A percentile compares a stretch with the other conserved stretches of the same genome.
These are phyloP conservation scores for Xylota sylvarum DNA, from an alignment of 2,888 invertebrate species.

Conservation along the genomic window DNA sequence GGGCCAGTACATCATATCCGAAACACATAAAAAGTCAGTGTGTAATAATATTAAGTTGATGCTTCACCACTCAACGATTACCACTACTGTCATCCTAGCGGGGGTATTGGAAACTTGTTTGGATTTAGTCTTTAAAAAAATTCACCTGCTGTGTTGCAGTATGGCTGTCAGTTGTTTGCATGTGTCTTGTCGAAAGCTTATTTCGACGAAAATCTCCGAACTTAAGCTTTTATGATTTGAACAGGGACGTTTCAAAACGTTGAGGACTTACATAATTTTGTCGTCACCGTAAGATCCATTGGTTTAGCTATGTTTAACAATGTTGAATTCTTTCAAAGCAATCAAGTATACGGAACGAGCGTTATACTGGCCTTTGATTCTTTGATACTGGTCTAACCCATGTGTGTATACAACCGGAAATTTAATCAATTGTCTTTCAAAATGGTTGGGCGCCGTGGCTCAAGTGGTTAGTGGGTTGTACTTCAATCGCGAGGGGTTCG, in stretches of 20 bases:
- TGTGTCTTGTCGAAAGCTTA: constrained; percentile 57
- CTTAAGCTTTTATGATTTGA: constrained; percentile 11
- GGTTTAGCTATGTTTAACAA: too few species aligned
- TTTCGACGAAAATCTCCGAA: background rate
- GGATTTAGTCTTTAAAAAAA: constrained; percentile 52
- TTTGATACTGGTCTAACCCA: too few species aligned
- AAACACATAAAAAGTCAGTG: constrained; percentile 1
- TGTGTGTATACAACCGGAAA: too few species aligned
- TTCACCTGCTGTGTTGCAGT: constrained; percentile 66
- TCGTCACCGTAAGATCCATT: too few species aligned
- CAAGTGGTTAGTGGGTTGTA: too few species aligned
- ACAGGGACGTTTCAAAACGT: constrained; percentile 27
- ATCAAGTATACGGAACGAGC: too few species aligned
- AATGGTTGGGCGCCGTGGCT: too few species aligned
- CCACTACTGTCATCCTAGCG: constrained; percentile 29
- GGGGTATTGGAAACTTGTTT: constrained; percentile 58
- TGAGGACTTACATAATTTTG: too few species aligned
- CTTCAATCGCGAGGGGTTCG: too few species aligned
- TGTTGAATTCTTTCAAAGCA: too few species aligned
- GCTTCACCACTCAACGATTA: constrained; percentile 19
- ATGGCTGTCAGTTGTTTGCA: constrained; percentile 55
- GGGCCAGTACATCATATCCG: constrained; percentile 6
- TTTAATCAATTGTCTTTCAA: too few species aligned
- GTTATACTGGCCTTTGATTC: too few species aligned
- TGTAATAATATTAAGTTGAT: constrained; percentile 8